Conservation (phyloP, 1,140 invertebrate genomes). For the Bombus picipes region DNA sequence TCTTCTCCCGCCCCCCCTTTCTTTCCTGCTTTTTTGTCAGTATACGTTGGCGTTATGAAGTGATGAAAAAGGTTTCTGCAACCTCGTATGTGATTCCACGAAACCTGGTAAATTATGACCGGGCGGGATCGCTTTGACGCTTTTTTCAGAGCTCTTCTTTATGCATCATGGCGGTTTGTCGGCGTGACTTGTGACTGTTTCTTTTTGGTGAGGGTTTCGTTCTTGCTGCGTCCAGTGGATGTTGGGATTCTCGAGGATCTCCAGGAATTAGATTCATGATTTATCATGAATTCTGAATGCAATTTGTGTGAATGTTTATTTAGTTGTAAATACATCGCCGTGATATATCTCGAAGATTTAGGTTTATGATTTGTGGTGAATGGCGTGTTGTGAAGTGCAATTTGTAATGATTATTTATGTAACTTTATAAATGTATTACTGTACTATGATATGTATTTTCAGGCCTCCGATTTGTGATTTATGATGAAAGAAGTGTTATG, state of each 20-base stretch:
- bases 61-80: conserved; percentile 9
- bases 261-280: not conserved
- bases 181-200: not conserved
- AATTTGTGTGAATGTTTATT: not conserved
- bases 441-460: not conserved
- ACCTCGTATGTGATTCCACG: conserved; percentile 11
- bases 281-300: not conserved
- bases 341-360: not conserved
- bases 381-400: not conserved
- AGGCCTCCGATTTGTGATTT: not conserved
- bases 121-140: not conserved
- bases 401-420: not conserved
- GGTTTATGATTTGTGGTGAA: not conserved
- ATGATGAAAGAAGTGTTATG: not conserved
- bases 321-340: not conserved
- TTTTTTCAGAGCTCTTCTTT: not conserved
- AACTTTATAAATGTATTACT: not conserved
- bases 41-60: too few species aligned
- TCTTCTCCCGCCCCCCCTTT: not conserved
- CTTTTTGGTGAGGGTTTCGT: not conserved
- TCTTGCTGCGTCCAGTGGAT: not conserved
- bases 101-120: conserved; percentile 6
- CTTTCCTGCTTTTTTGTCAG: not conserved
- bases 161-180: not conserved
- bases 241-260: not conserved